Conservation (phyloP, 2,797 vertebrate genomes). For the Ceryle rudis region DNA sequence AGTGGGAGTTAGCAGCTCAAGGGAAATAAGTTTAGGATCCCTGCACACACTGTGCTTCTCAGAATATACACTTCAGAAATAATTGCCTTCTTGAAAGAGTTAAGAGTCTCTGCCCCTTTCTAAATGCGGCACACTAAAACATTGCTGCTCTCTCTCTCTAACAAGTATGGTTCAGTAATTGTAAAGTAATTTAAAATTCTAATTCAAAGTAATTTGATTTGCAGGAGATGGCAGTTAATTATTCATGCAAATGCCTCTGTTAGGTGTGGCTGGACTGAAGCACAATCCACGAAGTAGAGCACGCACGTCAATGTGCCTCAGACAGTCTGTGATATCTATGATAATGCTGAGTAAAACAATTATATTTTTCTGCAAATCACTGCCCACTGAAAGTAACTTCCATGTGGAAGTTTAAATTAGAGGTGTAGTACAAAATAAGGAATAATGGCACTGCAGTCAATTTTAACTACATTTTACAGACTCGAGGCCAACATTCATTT, state of each 20-base stretch:
- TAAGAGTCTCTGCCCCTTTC: slow-evolving; percentile 16
- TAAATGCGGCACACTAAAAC: background rate
- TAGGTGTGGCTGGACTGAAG: slow-evolving; percentile 8
- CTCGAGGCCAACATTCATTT: accelerated
- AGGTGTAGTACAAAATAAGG: background rate
- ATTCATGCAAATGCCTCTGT: slow-evolving; percentile 31
- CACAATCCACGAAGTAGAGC: background rate
- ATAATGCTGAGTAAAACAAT: background rate
- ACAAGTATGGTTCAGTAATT: background rate
- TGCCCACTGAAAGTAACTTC: background rate
- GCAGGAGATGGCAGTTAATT: slow-evolving; percentile 31
- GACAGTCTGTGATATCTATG: background rate
- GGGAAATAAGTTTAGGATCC: background rate
- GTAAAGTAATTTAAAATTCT: slow-evolving; percentile 46
- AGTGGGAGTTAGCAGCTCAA: background rate
- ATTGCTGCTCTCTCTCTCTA: background rate
- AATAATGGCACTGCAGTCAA: background rate
- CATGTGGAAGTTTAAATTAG: background rate
- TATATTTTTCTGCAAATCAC: background rate
- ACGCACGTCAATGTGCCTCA: background rate
- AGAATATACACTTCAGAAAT: background rate
- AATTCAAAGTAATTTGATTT: slow-evolving; percentile 54
- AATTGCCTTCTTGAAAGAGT: slow-evolving; percentile 37
- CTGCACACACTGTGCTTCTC: background rate
- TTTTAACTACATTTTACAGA: background rate